These are phyloP conservation scores for Molossus molossus DNA, from an alignment of 2,797 vertebrate genomes.

Conservation along the genomic window DNA sequence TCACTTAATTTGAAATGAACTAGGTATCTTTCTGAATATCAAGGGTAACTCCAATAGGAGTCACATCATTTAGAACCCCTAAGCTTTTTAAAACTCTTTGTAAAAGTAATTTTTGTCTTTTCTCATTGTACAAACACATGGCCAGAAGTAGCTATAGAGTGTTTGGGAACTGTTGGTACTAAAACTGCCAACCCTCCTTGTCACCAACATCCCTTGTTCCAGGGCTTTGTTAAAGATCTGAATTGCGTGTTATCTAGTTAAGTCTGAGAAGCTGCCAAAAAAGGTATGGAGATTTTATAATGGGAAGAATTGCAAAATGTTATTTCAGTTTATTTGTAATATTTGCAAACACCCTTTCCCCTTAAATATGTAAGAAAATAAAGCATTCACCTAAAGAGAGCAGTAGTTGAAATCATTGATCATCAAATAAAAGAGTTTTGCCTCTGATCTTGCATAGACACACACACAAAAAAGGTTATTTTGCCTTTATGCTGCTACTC, in stretches of 20 bases:
- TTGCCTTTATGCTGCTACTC: not conserved
- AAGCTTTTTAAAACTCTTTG: not conserved
- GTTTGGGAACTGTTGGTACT: not conserved
- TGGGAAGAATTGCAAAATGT: not conserved
- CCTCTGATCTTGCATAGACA: not conserved
- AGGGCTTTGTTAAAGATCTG: not conserved
- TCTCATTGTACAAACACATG: not conserved
- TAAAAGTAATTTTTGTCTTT: not conserved
- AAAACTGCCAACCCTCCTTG: not conserved
- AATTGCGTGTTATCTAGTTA: not conserved
- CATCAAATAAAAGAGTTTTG: not conserved
- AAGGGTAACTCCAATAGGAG: not conserved
- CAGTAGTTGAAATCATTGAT: not conserved
- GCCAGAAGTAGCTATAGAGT: not conserved
- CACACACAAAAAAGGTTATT: not conserved
- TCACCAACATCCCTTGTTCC: not conserved
- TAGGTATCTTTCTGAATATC: slow-evolving; percentile 9
- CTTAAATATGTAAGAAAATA: not conserved
- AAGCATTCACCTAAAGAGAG: not conserved
- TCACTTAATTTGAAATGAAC: not conserved
- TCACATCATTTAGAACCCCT: not conserved
- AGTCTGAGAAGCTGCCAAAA: not conserved
- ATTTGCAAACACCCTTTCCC: not conserved
- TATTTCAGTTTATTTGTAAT: slow-evolving; percentile 22
- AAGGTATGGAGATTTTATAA: not conserved